Base-by-base conservation (phyloP, 1,140 invertebrate genomes). In the Drosophila santomea region DNA sequence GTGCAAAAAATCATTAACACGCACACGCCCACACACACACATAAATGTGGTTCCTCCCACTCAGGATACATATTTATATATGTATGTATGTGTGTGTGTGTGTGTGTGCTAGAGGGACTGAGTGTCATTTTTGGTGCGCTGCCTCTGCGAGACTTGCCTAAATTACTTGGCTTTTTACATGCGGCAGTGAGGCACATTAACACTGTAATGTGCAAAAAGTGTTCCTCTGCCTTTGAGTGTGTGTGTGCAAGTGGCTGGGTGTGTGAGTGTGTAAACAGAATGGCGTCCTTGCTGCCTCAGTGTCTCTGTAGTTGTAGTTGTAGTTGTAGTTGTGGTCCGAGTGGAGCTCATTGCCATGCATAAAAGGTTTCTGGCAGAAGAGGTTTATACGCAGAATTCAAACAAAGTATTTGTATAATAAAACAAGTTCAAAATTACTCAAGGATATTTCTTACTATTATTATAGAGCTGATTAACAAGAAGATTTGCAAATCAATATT, bases 1-100 rank as follows among this genome's bases (percentile, higher is more conserved):
- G 89, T 91, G 83, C 76, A 90, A 91, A 91, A 91, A 91, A 91
- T 91, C 89, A 91, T 91, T 91, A 91, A 91, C 89, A 91, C 89
- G 84, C 84, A 81, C 83, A 84, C 77, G 67, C 61, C 75, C 82
- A 84, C 59, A 58, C 69, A 80, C 20, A 20, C 20, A 20, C 69
- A 52, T 41, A 64, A 25, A 60, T 28, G 52, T 32, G 15, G 56
- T 54, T 20, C 32, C 50, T 64, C 66, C 38, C 25, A n/a, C 41
- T 56, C 3, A 20, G 47, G 14, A 25, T 28, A 32, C 14, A 25
- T 48, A 8, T 51, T 6, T 50, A 20, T 45, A 45, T 23, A 47
- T 14, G 14, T 25, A 6, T 38, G 36, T 11, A 1, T 12, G 36
- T 17, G 17, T 17, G 17, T 17, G 17, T 17, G 17, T 48, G 23